Evolutionary conservation across 1,140 invertebrate species (phyloP).

Genomic region (Drosophila bifasciata): DNA sequence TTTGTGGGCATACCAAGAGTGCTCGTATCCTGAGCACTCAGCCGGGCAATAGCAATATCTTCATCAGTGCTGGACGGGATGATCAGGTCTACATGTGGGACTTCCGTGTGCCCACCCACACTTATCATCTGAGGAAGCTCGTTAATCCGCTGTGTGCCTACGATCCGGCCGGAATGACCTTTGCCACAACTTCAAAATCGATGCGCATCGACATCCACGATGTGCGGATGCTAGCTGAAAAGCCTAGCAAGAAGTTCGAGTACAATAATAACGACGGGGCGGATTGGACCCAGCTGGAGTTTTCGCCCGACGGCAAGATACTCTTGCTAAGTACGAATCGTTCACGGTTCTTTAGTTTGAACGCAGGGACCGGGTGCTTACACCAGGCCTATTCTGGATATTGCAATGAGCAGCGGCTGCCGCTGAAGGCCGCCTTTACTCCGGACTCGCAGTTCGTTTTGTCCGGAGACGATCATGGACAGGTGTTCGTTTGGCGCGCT

Average conservation of each 20-base stretch:
- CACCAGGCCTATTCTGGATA: conserved; percentile 30
- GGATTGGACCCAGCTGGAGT: conserved; percentile 60
- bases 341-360: conserved; percentile 52
- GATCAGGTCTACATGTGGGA: conserved; percentile 49
- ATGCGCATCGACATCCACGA: conserved; percentile 41
- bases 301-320: conserved; percentile 42
- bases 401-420: conserved; percentile 18
- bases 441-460: conserved; percentile 59
- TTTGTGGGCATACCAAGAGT: conserved; percentile 21
- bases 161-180: conserved; percentile 42
- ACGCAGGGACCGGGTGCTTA: conserved; percentile 28
- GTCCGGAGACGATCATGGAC: conserved; percentile 36
- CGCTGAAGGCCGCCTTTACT: conserved; percentile 33
- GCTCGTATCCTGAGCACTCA: conserved; percentile 17
- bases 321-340: conserved; percentile 47
- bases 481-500: conserved; percentile 52
- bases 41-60: conserved; percentile 29
- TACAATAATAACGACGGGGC: conserved; percentile 25
- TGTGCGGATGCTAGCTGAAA: conserved; percentile 35
- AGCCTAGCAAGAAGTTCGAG: conserved; percentile 35
- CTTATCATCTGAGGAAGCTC: conserved; percentile 13
- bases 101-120: conserved; percentile 18
- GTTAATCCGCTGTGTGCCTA: conserved; percentile 27
- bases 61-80: conserved; percentile 44
- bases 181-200: conserved; percentile 27